Percentiles rank a stretch among this genome's conserved stretches.
Evolutionary conservation across 2,113 vertebrate species (phyloP).

Genomic region (Labrus mixtus): DNA sequence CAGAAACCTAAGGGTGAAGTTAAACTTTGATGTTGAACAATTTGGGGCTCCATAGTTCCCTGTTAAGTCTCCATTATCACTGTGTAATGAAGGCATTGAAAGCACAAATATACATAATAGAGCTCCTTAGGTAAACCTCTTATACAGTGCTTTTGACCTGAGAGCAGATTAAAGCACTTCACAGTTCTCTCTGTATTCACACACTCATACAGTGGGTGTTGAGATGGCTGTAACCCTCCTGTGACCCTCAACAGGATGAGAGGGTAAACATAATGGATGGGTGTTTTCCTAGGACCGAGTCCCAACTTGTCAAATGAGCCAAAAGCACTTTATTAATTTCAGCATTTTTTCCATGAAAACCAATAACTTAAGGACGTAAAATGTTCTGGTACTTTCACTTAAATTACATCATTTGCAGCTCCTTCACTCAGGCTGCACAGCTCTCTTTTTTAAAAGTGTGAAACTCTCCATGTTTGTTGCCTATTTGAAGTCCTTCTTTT

Average conservation of each 20-base stretch:
- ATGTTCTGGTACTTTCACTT: slow-evolving; percentile 51
- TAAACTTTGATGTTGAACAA: neutral
- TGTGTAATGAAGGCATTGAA: neutral
- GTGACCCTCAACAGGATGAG: slow-evolving; percentile 10
- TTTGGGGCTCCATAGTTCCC: neutral
- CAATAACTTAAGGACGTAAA: slow-evolving; percentile 15
- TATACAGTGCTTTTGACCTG: slow-evolving; percentile 29
- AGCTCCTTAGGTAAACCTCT: slow-evolving; percentile 5
- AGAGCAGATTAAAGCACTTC: slow-evolving; percentile 46
- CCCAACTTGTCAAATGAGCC: slow-evolving; percentile 21
- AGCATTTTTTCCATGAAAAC: slow-evolving; percentile 24
- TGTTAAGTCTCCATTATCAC: neutral
- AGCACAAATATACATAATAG: slow-evolving; percentile 7
- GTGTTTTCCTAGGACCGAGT: neutral
- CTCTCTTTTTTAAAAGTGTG: slow-evolving; percentile 41
- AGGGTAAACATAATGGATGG: neutral
- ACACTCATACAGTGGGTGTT: slow-evolving; percentile 26
- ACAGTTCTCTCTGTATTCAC: neutral
- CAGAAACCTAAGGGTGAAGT: neutral
- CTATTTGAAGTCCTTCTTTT: slow-evolving; percentile 68
- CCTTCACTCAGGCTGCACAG: slow-evolving; percentile 25
- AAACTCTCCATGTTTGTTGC: slow-evolving; percentile 64
- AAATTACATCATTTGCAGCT: slow-evolving; percentile 65
- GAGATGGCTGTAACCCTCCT: slow-evolving; percentile 14
- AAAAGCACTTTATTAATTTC: slow-evolving; percentile 8